These are phyloP conservation scores for Cheilosia grossa DNA, from an alignment of 2,888 invertebrate genomes.

Conservation along the genomic window DNA sequence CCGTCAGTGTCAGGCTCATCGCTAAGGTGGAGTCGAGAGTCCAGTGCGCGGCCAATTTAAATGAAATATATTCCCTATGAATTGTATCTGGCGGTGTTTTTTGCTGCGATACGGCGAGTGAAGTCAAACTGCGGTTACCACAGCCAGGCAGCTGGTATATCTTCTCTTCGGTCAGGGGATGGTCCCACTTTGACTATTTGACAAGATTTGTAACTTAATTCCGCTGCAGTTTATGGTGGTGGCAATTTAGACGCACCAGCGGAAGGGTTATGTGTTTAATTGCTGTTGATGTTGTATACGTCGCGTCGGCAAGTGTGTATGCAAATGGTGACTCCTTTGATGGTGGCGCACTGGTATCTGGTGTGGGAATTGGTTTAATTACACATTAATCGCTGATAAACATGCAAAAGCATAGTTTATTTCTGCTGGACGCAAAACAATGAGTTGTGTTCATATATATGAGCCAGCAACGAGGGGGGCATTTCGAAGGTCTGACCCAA, in stretches of 20 bases:
- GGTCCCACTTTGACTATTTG: constrained; percentile 63
- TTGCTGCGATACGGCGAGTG: not conserved
- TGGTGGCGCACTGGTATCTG: constrained; percentile 30
- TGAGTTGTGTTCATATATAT: constrained; percentile 7
- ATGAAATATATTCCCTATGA: constrained; percentile 74
- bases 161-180: constrained; percentile 33
- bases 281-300: constrained; percentile 5
- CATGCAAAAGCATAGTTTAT: constrained; percentile 7
- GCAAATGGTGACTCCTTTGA: constrained; percentile 49
- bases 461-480: not conserved
- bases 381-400: constrained; percentile 40
- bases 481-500: constrained; percentile 6
- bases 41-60: constrained; percentile 67
- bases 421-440: constrained; percentile 11
- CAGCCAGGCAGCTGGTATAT: constrained; percentile 54
- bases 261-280: constrained; percentile 71
- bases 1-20: constrained; percentile 43
- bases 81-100: constrained; percentile 39
- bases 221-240: constrained; percentile 42
- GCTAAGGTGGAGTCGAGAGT: constrained; percentile 64
- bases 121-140: constrained; percentile 27
- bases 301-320: not conserved
- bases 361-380: constrained; percentile 41
- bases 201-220: constrained; percentile 75
- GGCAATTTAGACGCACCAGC: constrained; percentile 44